Evolutionary conservation across 2,888 invertebrate genomes (phyloP).

Genomic region (Ophion ellenae): DNA sequence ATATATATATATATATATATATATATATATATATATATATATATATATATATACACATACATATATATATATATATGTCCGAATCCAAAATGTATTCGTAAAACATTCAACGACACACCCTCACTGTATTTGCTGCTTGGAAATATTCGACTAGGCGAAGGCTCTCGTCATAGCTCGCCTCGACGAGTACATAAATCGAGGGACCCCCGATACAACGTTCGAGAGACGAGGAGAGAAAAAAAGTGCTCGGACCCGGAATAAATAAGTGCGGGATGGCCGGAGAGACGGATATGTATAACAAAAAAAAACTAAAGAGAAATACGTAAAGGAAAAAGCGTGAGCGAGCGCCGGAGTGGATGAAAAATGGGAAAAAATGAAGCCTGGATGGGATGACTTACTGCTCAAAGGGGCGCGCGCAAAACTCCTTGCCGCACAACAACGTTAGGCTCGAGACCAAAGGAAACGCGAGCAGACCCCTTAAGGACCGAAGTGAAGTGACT

Average conservation of each 20-base stretch:
- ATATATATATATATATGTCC: not conserved
- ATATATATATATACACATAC: not conserved
- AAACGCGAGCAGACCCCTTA: constrained; percentile 17
- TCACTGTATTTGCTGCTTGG: constrained; percentile 25
- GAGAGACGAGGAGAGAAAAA: constrained; percentile 68
- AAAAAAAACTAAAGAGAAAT: constrained; percentile 37
- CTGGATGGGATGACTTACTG: constrained; percentile 58
- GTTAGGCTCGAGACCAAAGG: not conserved
- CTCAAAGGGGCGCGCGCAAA: constrained; percentile 46
- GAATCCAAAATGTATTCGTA: constrained; percentile 40
- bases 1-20: not conserved
- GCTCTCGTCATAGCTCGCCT: constrained; percentile 17
- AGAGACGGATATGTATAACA: not conserved
- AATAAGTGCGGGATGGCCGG: constrained; percentile 68
- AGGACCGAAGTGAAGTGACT: not conserved
- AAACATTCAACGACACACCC: constrained; percentile 19
- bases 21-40: not conserved
- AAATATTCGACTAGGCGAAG: constrained; percentile 33
- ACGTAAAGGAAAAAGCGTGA: constrained; percentile 13
- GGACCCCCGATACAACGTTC: constrained; percentile 73
- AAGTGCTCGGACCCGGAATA: constrained; percentile 72
- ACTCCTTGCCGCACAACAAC: constrained; percentile 39
- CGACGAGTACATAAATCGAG: constrained; percentile 70
- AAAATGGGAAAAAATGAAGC: constrained; percentile 53
- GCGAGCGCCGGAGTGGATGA: constrained; percentile 31